These are phyloP conservation scores for human DNA, from an alignment of 2,113 vertebrate genomes.

Conservation along the genomic window DNA sequence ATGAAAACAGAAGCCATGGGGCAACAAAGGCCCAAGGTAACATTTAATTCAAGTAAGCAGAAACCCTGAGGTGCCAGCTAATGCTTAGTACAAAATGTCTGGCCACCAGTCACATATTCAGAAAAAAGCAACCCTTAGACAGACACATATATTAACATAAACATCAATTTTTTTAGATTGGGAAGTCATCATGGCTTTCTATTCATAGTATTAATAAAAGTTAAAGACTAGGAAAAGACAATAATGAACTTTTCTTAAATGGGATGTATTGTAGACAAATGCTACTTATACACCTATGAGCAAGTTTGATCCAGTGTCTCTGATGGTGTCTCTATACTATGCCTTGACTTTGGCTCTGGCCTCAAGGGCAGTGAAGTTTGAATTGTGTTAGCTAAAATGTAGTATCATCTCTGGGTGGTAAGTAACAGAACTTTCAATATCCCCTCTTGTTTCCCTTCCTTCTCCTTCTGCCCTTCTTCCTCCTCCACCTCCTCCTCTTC, in stretches of 20 bases:
- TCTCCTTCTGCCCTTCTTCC: not conserved
- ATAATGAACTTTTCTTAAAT: not conserved
- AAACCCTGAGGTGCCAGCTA: not conserved
- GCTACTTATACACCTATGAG: not conserved
- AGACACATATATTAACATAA: not conserved
- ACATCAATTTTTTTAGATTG: not conserved
- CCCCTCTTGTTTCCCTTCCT: not conserved
- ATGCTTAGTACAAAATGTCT: not conserved
- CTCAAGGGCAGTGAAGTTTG: not conserved
- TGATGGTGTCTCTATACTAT: accelerated
- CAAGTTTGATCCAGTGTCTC: not conserved
- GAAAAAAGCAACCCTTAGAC: not conserved
- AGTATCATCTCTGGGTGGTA: not conserved
- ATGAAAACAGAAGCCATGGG: not conserved
- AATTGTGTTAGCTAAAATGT: not conserved
- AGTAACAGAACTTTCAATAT: not conserved
- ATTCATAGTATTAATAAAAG: not conserved
- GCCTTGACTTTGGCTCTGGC: not conserved
- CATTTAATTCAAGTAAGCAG: not conserved
- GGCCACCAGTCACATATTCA: not conserved
- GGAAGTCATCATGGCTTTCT: not conserved
- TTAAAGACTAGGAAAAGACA: not conserved
- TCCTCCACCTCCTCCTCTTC: not conserved
- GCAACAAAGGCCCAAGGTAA: not conserved
- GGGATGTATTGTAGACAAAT: not conserved